Conservation (phyloP, 2,113 vertebrate species). For the Chaetops frenatus region DNA sequence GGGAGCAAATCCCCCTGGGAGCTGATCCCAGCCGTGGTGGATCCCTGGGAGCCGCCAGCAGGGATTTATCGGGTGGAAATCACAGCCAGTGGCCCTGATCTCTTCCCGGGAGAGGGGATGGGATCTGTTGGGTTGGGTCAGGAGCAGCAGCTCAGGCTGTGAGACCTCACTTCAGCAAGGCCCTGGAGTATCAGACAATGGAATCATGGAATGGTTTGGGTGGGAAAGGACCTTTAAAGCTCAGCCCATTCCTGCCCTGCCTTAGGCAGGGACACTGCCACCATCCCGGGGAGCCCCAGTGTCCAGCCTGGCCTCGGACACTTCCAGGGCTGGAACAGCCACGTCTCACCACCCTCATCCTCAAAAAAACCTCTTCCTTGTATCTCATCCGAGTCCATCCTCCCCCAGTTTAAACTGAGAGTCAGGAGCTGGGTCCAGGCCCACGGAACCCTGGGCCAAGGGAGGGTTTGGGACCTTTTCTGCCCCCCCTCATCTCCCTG, state of each 20-base stretch:
- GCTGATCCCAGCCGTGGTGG: not conserved
- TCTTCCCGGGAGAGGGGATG: not conserved
- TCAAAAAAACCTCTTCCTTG: not conserved
- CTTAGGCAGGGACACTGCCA: not conserved
- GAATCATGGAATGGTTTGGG: not conserved
- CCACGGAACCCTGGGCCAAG: fast-evolving
- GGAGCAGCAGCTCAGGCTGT: not conserved
- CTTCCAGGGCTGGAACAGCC: not conserved
- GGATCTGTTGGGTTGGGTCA: not conserved
- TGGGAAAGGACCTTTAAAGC: not conserved
- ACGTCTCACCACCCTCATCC: not conserved
- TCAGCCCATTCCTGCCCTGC: not conserved
- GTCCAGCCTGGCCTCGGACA: not conserved
- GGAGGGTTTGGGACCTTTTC: not conserved
- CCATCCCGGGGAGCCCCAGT: fast-evolving
- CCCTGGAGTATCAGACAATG: not conserved
- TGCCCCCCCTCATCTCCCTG: not conserved
- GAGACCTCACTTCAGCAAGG: not conserved
- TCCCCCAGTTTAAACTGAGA: not conserved
- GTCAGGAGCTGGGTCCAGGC: fast-evolving
- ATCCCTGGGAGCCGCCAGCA: not conserved
- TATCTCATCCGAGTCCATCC: not conserved
- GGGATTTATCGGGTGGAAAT: not conserved
- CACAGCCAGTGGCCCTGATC: fast-evolving
- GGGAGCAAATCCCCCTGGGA: not conserved